Percentiles rank a stretch among this genome's conserved stretches.
Evolutionary conservation across 1,140 invertebrate species (phyloP).

Genomic region (Tyrophagus putrescentiae): DNA sequence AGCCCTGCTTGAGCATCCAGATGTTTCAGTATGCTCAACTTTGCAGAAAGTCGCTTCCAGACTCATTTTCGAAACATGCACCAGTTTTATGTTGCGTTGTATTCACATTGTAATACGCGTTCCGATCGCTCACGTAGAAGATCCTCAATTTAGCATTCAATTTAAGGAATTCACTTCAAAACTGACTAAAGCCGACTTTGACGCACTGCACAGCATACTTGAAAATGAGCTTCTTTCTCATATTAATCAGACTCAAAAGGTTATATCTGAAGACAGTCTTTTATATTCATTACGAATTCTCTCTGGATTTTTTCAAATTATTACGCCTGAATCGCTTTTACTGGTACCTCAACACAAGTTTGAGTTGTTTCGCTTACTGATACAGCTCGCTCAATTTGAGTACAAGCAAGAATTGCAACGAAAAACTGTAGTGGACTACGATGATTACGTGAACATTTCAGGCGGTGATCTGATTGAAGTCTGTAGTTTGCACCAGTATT

Average conservation of each 20-base stretch:
- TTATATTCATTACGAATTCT: background rate
- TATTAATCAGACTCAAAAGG: background rate
- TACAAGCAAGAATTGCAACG: background rate
- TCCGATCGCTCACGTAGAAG: too few species aligned
- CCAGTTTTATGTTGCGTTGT: background rate
- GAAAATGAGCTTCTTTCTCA: background rate
- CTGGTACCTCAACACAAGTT: background rate
- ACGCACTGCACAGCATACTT: background rate
- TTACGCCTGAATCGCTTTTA: background rate
- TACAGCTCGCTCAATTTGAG: background rate
- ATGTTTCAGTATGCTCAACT: too few species aligned
- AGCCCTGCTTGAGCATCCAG: too few species aligned
- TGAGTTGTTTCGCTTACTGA: conserved; percentile 2
- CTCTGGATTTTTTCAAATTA: background rate
- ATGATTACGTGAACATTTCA: background rate
- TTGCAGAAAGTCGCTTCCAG: background rate
- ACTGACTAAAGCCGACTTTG: background rate
- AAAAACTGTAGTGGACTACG: background rate
- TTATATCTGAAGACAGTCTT: background rate
- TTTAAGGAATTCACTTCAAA: background rate
- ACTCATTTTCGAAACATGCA: background rate
- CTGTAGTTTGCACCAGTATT: background rate
- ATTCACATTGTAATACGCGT: background rate
- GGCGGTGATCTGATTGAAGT: background rate
- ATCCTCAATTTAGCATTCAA: background rate